These are phyloP conservation scores for Tigriopus japonicus DNA, from an alignment of 1,140 invertebrate species.

Conservation along the genomic window DNA sequence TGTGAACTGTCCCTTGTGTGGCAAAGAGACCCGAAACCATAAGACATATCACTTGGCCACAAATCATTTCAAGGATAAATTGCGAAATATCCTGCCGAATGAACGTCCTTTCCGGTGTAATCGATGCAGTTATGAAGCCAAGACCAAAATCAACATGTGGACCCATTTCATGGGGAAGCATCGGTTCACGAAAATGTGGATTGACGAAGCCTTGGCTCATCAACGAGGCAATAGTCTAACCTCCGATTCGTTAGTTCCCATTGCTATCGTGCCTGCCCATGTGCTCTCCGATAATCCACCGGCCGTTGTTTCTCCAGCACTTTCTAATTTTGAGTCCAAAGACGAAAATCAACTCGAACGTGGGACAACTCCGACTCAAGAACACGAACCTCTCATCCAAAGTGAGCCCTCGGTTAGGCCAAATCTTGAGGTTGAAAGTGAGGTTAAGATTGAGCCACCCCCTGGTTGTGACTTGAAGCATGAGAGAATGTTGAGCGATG, in stretches of 20 bases:
- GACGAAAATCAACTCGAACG: background rate
- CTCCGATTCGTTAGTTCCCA: no score
- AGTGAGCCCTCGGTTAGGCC: background rate
- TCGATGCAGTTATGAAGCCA: slow-evolving; percentile 4
- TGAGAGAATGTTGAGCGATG: background rate
- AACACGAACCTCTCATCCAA: background rate
- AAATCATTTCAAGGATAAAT: slow-evolving; percentile 1
- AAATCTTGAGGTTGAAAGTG: background rate
- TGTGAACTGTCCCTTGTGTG: slow-evolving; percentile 1
- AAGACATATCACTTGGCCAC: slow-evolving; percentile 7
- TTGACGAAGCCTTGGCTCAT: background rate
- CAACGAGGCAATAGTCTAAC: no score
- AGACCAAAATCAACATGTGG: slow-evolving; percentile 5
- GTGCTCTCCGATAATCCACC: background rate
- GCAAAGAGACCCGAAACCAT: background rate
- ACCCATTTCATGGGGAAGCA: slow-evolving; percentile 10
- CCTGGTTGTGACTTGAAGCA: background rate
- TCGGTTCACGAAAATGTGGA: slow-evolving; percentile 4
- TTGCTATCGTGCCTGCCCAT: background rate
- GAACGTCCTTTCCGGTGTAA: slow-evolving; percentile 1
- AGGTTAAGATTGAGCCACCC: background rate
- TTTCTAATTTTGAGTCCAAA: background rate
- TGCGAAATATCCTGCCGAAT: background rate
- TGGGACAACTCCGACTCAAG: background rate
- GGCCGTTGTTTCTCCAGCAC: background rate